These are phyloP conservation scores for Belonocnema kinseyi DNA, from an alignment of 1,140 invertebrate species.

Conservation along the genomic window DNA sequence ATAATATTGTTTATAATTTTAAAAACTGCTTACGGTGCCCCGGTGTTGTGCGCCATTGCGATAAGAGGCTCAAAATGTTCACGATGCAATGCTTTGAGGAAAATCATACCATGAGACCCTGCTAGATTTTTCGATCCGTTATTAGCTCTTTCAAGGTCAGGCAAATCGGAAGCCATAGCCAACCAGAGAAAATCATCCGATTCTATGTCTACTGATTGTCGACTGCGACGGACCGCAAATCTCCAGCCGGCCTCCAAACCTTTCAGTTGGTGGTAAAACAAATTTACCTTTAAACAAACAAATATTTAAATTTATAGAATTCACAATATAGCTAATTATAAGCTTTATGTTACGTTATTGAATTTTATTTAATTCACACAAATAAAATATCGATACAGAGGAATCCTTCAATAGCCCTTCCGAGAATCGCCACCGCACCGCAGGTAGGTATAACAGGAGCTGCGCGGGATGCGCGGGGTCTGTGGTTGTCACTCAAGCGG, in stretches of 20 bases:
- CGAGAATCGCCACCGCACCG: too few species aligned
- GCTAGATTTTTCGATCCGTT: constrained; percentile 57
- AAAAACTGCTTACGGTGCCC: constrained; percentile 76
- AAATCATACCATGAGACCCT: constrained; percentile 60
- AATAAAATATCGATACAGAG: too few species aligned
- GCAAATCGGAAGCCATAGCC: constrained; percentile 86
- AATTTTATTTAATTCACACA: too few species aligned
- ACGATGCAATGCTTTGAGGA: constrained; percentile 59
- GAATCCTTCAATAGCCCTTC: too few species aligned
- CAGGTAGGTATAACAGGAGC: too few species aligned
- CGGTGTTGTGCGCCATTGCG: constrained; percentile 81
- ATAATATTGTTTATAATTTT: constrained; percentile 23
- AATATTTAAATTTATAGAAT: too few species aligned
- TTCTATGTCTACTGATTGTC: constrained; percentile 78
- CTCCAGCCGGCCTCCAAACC: constrained; percentile 83
- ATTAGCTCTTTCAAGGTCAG: constrained; percentile 79
- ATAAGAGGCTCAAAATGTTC: constrained; percentile 56
- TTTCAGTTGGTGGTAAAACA: constrained; percentile 83
- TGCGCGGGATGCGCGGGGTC: too few species aligned
- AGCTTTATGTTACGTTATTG: too few species aligned
- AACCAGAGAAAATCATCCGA: constrained; percentile 83
- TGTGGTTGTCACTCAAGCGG: too few species aligned
- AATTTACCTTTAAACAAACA: constrained; percentile 75
- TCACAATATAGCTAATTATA: too few species aligned
- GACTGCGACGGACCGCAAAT: constrained; percentile 80